A percentile compares a stretch with the other conserved stretches of the same genome.
Conservation (phyloP, 2,113 vertebrate species). For the Dipodomys stephensi region DNA sequence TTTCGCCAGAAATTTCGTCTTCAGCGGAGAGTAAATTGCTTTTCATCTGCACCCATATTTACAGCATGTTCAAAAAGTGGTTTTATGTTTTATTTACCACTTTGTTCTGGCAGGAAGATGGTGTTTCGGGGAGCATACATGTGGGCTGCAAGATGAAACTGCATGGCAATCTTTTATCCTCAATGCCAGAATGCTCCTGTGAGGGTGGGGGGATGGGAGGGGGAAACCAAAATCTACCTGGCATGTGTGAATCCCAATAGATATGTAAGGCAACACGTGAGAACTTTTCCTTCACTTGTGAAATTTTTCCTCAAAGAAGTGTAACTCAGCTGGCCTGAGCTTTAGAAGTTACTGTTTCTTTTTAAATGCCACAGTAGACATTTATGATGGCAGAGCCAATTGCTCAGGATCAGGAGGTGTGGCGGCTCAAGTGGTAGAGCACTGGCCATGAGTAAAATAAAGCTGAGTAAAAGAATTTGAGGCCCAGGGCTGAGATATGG, state of each 20-base stretch:
- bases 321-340: not conserved
- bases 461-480: too few relatives aligned
- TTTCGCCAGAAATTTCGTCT: conserved; percentile 64
- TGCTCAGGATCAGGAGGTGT: too few relatives aligned
- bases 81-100: conserved; percentile 71
- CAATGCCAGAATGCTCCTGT: not conserved
- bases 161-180: not conserved
- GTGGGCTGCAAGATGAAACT: not conserved
- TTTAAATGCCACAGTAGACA: not conserved
- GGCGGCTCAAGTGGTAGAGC: too few relatives aligned
- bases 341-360: not conserved
- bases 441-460: too few relatives aligned
- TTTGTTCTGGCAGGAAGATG: conserved; percentile 15
- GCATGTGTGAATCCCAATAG: not conserved
- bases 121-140: not conserved
- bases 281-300: not conserved
- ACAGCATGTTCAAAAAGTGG: conserved; percentile 47
- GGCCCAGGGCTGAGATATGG: too few relatives aligned
- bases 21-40: conserved; percentile 57
- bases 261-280: not conserved
- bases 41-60: conserved; percentile 65
- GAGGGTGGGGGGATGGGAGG: too few relatives aligned
- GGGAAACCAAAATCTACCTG: not conserved
- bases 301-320: conserved; percentile 15
- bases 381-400: too few relatives aligned